Evolutionary conservation across 2,797 vertebrate genomes (phyloP).

Genomic region (Oophaga sylvatica): DNA sequence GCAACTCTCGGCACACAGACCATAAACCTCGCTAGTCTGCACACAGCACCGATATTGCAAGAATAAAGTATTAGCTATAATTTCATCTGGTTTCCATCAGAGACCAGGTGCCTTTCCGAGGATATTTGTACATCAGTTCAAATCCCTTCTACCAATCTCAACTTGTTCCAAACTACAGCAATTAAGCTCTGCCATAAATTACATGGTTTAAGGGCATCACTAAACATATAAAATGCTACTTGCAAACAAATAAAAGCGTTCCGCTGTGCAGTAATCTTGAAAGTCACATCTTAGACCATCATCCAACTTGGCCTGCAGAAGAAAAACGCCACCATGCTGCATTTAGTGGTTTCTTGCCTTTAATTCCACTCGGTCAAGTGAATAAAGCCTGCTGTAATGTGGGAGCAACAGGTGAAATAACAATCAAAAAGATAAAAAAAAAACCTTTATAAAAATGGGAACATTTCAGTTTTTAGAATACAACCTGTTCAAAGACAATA

Average conservation of each 20-base stretch:
- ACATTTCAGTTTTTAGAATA: not conserved
- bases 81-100: not conserved
- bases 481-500: no score
- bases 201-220: constrained; percentile 29
- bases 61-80: not conserved
- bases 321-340: not conserved
- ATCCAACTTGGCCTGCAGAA: constrained; percentile 12
- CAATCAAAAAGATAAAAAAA: not conserved
- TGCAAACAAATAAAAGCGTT: constrained; percentile 30
- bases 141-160: constrained; percentile 10
- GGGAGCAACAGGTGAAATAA: not conserved
- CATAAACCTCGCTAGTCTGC: not conserved
- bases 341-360: not conserved
- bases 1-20: not conserved
- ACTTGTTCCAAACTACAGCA: constrained; percentile 5
- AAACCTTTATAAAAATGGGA: not conserved
- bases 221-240: constrained; percentile 19
- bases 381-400: not conserved
- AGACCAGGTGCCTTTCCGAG: constrained; percentile 26
- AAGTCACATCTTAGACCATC: constrained; percentile 33
- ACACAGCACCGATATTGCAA: not conserved
- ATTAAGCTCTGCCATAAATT: constrained; percentile 20
- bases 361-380: constrained; percentile 2
- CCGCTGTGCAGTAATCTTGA: constrained; percentile 19
- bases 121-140: constrained; percentile 35